Base-by-base conservation (phyloP, 2,113 vertebrate species). In the Syngnathus scovelli region DNA sequence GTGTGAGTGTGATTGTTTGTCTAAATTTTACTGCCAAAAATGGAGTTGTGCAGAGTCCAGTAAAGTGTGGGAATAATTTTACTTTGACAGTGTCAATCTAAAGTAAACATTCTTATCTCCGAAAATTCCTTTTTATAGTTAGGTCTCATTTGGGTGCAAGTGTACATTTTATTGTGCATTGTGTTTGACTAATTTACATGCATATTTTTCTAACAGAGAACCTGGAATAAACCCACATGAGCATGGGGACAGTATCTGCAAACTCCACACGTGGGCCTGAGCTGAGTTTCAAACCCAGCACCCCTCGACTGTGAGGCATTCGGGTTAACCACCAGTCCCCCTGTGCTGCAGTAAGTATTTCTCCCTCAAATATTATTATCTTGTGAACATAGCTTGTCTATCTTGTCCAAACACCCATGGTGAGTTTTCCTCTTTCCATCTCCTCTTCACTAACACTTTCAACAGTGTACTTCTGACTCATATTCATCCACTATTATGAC, bases 401-500 rank as follows among this genome's bases (percentile, higher is more conserved):
- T 60, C 74, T 67, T 61, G 56, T 72, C 73, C 76, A 75, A 79
- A 86, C 66, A 76, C 80, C 70, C 67, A 68, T 44, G 75, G 67
- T 71, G 70, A 70, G 61, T 78, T 69, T 62, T 69, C 64, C 66
- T 69, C 61, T 60, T 51, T 61, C 67, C 48, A 43, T 69, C 74
- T 62, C 67, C 68, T 69, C 64, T 69, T 67, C 52, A 76, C 69
- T 79, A 80, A 85, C 70, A 76, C 80, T 78, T 83, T 73, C 67
- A 74, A 73, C 72, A 33, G 76, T 65, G 76, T 66, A 72, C 74
- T 79, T 86, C 78, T 77, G 72, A 81, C 67, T 80, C 85, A 79
- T 80, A 87, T 85, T 89, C 77, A 86, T 85, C 82, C 79, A 62
- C 83, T 73, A 82, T 88, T 83, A 87, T 86, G 81, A 83, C 82